A percentile compares a stretch with the other conserved stretches of the same genome.
Evolutionary conservation across 2,888 invertebrate genomes (phyloP).

Genomic region (Mythimna pallens): DNA sequence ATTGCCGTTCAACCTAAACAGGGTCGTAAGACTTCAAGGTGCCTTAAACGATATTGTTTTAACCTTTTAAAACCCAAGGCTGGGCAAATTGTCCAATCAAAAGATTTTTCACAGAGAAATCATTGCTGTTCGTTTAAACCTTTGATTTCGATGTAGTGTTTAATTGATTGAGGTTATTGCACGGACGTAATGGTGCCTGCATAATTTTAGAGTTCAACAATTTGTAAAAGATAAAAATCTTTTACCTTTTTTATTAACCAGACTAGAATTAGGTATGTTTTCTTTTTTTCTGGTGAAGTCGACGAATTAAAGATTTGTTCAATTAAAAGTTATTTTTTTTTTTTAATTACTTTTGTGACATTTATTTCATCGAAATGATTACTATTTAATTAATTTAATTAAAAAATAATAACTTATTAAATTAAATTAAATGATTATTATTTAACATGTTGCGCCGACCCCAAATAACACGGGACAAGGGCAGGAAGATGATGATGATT

Average conservation of each 20-base stretch:
- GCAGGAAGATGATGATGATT: no score
- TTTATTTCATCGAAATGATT: not conserved
- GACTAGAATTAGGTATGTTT: not conserved
- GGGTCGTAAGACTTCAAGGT: slow-evolving; percentile 68
- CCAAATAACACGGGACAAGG: no score
- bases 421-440: slow-evolving; percentile 30
- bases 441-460: no score
- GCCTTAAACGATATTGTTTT: slow-evolving; percentile 70
- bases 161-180: slow-evolving; percentile 62
- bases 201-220: slow-evolving; percentile 21
- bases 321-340: no score
- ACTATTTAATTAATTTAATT: not conserved
- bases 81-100: slow-evolving; percentile 76
- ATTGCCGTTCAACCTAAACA: slow-evolving; percentile 50
- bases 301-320: not conserved
- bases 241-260: not conserved
- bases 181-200: slow-evolving; percentile 48
- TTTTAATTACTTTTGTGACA: not conserved
- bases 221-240: not conserved
- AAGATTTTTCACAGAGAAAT: slow-evolving; percentile 74
- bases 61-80: slow-evolving; percentile 77
- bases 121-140: slow-evolving; percentile 62
- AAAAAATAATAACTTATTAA: not conserved
- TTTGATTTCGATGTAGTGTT: slow-evolving; percentile 63
- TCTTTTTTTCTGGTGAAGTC: not conserved